These are phyloP conservation scores for Petaurus breviceps DNA, from an alignment of 2,113 vertebrate genomes.

Conservation along the genomic window DNA sequence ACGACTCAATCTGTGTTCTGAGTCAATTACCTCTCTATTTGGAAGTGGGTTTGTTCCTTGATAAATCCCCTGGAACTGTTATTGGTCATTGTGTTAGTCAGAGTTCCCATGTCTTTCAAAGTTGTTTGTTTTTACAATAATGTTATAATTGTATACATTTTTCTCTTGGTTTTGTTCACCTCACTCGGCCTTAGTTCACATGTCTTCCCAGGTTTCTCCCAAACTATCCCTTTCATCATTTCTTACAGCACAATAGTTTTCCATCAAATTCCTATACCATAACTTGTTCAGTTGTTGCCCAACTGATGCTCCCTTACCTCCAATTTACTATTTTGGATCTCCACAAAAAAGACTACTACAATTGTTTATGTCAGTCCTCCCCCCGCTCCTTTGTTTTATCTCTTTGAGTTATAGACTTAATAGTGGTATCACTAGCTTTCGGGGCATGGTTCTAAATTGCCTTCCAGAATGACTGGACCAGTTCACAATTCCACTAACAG, in stretches of 20 bases:
- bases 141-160: background rate
- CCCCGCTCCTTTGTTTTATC: background rate
- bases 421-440: background rate
- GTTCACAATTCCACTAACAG: background rate
- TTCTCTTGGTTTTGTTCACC: background rate
- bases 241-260: background rate
- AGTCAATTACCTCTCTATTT: background rate
- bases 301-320: background rate
- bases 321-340: background rate
- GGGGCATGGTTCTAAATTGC: background rate
- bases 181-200: background rate
- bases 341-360: background rate
- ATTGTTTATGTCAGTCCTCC: background rate
- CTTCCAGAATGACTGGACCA: background rate
- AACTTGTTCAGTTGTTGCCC: background rate
- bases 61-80: background rate
- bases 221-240: background rate
- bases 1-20: background rate
- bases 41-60: background rate
- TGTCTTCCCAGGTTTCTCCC: background rate
- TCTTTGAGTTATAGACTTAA: background rate
- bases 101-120: background rate
- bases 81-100: background rate
- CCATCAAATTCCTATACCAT: background rate
- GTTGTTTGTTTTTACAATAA: background rate